Evolutionary conservation across 2,797 vertebrate species (phyloP).

Genomic region (Taeniopygia guttata): DNA sequence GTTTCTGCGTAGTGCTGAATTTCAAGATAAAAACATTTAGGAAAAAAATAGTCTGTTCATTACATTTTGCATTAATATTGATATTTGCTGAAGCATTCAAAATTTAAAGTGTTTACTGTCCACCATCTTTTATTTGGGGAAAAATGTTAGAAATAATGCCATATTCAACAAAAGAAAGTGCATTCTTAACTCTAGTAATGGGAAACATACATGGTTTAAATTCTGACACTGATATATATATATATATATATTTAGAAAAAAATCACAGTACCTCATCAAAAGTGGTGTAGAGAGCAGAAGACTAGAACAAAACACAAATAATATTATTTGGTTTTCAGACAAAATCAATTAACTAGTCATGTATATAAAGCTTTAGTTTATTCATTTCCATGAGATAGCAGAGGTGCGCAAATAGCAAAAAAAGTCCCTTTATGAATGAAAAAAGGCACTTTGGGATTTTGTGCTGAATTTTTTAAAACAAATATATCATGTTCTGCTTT

Average conservation of each 20-base stretch:
- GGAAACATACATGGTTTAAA: background rate
- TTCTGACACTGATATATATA: background rate
- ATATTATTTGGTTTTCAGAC: background rate
- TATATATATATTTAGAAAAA: background rate
- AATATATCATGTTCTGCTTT: background rate
- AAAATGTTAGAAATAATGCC: background rate
- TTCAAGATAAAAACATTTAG: background rate
- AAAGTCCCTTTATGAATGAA: background rate
- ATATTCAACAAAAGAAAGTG: background rate
- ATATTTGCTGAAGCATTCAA: background rate
- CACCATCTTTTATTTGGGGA: background rate
- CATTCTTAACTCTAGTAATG: background rate
- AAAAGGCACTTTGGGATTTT: background rate
- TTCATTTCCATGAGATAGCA: background rate
- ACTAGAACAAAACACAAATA: conserved; percentile 59
- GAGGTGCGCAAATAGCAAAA: background rate
- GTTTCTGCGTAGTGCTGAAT: background rate
- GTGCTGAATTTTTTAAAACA: background rate
- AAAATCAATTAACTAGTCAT: background rate
- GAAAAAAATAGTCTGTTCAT: background rate
- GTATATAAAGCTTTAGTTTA: background rate
- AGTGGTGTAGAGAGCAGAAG: conserved; percentile 77
- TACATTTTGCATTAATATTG: background rate
- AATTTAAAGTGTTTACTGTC: background rate
- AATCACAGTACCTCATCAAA: conserved; percentile 76